Evolutionary conservation across 2,113 vertebrate genomes (phyloP).

Genomic region (Maccullochella peelii): DNA sequence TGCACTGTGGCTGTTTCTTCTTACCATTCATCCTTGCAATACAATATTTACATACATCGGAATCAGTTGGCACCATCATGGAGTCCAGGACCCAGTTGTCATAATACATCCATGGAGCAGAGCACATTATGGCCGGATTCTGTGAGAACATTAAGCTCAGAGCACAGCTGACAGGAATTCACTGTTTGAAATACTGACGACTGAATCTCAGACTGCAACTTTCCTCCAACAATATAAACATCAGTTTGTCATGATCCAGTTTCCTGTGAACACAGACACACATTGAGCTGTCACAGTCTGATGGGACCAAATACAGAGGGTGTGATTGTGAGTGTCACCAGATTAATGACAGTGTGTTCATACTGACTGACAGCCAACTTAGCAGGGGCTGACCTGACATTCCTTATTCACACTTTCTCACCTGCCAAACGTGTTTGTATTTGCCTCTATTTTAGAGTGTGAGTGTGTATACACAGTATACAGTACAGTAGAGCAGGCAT

Average conservation of each 20-base stretch:
- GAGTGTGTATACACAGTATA: not conserved
- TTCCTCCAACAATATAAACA: not conserved
- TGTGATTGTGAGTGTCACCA: not conserved
- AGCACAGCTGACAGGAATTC: not conserved
- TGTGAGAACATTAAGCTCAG: not conserved
- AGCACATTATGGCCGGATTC: not conserved
- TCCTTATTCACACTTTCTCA: not conserved
- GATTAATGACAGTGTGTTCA: constrained; percentile 2
- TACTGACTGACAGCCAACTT: not conserved
- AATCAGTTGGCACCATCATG: not conserved
- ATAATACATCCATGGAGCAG: not conserved
- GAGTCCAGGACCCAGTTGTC: not conserved
- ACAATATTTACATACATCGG: not conserved
- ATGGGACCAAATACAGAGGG: not conserved
- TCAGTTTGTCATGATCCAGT: not conserved
- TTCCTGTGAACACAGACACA: not conserved
- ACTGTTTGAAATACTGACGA: not conserved
- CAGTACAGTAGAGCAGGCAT: not conserved
- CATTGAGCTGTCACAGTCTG: not conserved
- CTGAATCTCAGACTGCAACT: not conserved
- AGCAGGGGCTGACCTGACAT: no score
- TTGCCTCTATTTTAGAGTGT: not conserved
- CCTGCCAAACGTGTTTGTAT: not conserved
- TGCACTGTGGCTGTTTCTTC: not conserved
- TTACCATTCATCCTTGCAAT: not conserved